Conservation (phyloP, 2,888 invertebrate genomes). For the Ceriagrion tenellum region DNA sequence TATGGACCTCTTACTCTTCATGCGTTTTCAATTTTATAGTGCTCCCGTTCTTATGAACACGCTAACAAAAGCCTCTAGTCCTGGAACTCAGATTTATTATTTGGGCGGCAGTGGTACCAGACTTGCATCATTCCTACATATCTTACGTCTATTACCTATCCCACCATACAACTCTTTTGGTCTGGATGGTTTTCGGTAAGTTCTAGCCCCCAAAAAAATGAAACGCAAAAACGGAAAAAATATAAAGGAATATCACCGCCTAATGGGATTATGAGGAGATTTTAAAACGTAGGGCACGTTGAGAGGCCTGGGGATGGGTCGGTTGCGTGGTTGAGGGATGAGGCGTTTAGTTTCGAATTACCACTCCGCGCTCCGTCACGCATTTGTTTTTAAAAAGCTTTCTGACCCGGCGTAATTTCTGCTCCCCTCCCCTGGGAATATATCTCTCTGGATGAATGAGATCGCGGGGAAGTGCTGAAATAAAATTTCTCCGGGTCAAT, state of each 20-base stretch:
- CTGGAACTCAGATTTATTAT: no score
- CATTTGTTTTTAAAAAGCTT: conserved; percentile 2
- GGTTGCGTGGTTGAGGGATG: not conserved
- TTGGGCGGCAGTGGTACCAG: no score
- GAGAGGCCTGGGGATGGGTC: not conserved
- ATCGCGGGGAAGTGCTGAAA: not conserved
- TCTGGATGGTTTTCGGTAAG: not conserved
- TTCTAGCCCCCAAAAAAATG: not conserved
- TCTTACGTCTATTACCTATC: no score
- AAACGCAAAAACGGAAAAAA: not conserved
- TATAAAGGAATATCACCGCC: no score
- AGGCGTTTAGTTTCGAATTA: not conserved
- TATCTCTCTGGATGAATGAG: not conserved
- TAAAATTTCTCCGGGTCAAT: no score
- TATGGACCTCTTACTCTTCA: no score
- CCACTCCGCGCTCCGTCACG: not conserved
- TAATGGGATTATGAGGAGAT: conserved; percentile 5
- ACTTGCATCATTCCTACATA: no score
- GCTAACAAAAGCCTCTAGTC: no score
- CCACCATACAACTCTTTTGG: not conserved
- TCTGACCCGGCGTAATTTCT: not conserved
- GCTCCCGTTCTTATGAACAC: no score
- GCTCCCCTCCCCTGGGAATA: not conserved
- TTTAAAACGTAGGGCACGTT: not conserved
- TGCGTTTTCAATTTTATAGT: no score